Base-by-base conservation (phyloP, 2,888 invertebrate genomes). In the Melanchra persicariae region DNA sequence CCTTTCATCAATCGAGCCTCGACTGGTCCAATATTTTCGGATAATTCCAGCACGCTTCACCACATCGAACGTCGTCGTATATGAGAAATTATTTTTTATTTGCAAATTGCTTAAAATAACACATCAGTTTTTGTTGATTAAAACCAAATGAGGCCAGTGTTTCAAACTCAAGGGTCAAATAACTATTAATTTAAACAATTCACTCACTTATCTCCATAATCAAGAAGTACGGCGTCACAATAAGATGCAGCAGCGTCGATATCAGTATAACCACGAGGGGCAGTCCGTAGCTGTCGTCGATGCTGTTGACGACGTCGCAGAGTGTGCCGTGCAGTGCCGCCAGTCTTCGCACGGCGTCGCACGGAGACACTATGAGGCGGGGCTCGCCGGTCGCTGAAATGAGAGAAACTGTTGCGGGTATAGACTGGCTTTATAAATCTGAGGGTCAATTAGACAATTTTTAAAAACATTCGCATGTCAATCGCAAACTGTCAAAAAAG, bases 221-320 rank as follows among this genome's bases (percentile, higher is more conserved):
- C 26, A 97, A 87, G 87, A 97, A 96, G 88, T 97, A 97, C 0
- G 97, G 97, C 0, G 97, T 97, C 26, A 97, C 96, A 24, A 97
- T 96, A 5, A 97, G 91, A 77, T 97, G 97, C 72, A 97, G 91
- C 49, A 97, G 87, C 45, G 96, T 97, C 0, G 97, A 96, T 55
- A 96, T 93, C 49, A 96, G 93, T 22, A 96, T 95, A 7, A 96
- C 93, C 9, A 97, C 87, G 52, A 97, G 93, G 0, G 96, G 96
- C 0, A 96, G 83, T 0, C 97, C 96, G 81, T 96, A 97, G 87
- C 96, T 96, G 70, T 90, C 91, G 82, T 97, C 96, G 5, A 97
- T 90, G 4, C 94, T 88, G 19, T 92, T 90, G 40, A 96, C 95
- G 22, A 95, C 94, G 37, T 96, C 96, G 79, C 96, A 96, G 0